Evolutionary conservation across 2,797 vertebrate genomes (phyloP).

Genomic region (Cichlasoma orientale): DNA sequence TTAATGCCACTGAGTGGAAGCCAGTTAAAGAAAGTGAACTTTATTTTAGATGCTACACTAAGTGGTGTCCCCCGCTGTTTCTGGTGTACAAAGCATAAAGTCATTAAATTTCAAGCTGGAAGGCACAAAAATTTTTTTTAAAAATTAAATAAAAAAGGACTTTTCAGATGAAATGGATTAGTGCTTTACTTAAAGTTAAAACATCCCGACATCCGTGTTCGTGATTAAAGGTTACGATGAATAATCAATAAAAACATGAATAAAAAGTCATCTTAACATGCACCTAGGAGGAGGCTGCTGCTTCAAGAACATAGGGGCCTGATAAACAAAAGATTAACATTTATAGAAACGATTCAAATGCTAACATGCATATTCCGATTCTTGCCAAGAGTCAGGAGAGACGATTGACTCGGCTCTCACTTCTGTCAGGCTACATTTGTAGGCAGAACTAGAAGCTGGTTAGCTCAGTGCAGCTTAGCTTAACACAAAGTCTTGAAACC

Average conservation of each 20-base stretch:
- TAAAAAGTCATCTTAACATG: neutral
- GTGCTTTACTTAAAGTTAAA: neutral
- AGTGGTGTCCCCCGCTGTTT: neutral
- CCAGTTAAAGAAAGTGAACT: neutral
- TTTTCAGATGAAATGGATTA: neutral
- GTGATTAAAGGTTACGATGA: neutral
- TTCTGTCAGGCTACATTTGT: neutral
- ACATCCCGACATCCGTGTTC: neutral
- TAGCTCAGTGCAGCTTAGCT: neutral
- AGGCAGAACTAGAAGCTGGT: neutral
- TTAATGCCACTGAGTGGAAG: neutral
- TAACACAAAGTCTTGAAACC: neutral
- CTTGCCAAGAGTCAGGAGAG: neutral
- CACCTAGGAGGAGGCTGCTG: neutral
- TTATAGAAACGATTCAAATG: neutral
- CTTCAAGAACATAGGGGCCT: accelerated
- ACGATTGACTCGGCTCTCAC: neutral
- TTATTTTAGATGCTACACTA: neutral
- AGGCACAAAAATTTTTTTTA: neutral
- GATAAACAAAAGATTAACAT: neutral
- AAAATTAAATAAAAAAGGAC: too few species aligned
- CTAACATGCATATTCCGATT: neutral
- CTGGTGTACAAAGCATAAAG: neutral
- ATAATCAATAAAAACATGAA: neutral
- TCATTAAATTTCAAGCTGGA: neutral